Conservation (phyloP, 2,888 invertebrate genomes). For the Trypoxylon attenuatum region DNA sequence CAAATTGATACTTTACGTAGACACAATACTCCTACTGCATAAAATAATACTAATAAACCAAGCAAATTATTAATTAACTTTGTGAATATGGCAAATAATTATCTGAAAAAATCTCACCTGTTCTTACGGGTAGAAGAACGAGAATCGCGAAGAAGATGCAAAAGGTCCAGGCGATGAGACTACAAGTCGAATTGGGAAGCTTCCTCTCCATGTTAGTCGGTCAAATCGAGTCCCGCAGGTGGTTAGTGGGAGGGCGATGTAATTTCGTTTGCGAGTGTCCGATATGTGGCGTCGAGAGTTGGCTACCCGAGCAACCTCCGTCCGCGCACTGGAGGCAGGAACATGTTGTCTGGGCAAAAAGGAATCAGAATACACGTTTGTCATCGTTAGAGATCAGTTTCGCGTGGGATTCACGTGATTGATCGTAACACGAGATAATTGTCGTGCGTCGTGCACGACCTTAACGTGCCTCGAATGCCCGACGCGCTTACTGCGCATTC, state of each 20-base stretch:
- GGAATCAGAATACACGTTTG: slow-evolving; percentile 50
- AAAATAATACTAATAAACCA: no score
- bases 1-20: no score
- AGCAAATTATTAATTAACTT: no score
- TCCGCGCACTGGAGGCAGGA: slow-evolving; percentile 62
- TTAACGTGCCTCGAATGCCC: slow-evolving; percentile 30
- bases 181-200: no score
- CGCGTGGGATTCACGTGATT: slow-evolving; percentile 50
- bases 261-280: not conserved
- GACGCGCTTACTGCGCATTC: slow-evolving; percentile 7
- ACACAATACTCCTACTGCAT: no score
- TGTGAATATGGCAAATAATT: no score
- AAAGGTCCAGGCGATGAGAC: slow-evolving; percentile 55
- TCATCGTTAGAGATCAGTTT: slow-evolving; percentile 37
- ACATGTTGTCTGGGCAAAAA: slow-evolving; percentile 58
- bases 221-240: no score
- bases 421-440: slow-evolving; percentile 46
- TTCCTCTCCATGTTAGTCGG: no score
- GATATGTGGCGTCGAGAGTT: not conserved
- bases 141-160: slow-evolving; percentile 42
- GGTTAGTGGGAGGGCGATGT: no score
- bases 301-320: slow-evolving; percentile 56
- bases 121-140: slow-evolving; percentile 33
- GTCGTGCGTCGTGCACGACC: slow-evolving; percentile 4
- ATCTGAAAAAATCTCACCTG: slow-evolving; percentile 36